Evolutionary conservation across 2,797 vertebrate genomes (phyloP).

Genomic region (Protosalanx chinensis): DNA sequence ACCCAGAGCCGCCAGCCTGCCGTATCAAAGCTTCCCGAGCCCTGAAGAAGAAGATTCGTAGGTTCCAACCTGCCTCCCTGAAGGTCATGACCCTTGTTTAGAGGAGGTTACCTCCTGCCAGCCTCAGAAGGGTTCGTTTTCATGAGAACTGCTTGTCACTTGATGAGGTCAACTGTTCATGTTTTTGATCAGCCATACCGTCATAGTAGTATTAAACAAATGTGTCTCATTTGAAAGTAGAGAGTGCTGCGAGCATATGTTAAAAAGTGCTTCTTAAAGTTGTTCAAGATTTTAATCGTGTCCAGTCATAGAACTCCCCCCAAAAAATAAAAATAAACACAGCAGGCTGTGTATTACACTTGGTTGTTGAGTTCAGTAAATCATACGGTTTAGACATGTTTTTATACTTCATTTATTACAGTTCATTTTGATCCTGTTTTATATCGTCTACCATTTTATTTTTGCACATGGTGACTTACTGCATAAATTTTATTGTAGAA

Average conservation of each 20-base stretch:
- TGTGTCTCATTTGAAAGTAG: neutral
- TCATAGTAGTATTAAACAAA: neutral
- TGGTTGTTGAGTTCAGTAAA: conserved; percentile 5
- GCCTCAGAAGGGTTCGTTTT: conserved; percentile 10
- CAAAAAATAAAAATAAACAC: neutral
- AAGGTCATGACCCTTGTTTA: conserved; percentile 96
- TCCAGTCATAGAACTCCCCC: neutral
- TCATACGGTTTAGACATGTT: conserved; percentile 35
- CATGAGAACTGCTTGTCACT: neutral
- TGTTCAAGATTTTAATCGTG: neutral
- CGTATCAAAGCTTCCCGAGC: conserved; percentile 93
- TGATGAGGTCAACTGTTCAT: conserved; percentile 1
- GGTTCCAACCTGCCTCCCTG: conserved; percentile 88
- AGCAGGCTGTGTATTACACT: conserved; percentile 13
- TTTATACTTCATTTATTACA: conserved; percentile 33
- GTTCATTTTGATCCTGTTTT: conserved; percentile 21
- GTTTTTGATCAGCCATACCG: neutral
- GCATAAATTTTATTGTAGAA: conserved; percentile 44
- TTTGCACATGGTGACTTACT: conserved; percentile 38
- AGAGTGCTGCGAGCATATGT: too few relatives aligned
- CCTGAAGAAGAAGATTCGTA: conserved; percentile 91
- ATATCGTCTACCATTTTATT: conserved; percentile 20
- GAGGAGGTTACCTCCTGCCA: conserved; percentile 23
- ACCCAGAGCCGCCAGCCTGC: conserved; percentile 77
- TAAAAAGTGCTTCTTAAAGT: neutral